Percentiles rank a stretch among this genome's conserved stretches.
Evolutionary conservation across 2,888 invertebrate genomes (phyloP).

Genomic region (Pediacus dermestoides): DNA sequence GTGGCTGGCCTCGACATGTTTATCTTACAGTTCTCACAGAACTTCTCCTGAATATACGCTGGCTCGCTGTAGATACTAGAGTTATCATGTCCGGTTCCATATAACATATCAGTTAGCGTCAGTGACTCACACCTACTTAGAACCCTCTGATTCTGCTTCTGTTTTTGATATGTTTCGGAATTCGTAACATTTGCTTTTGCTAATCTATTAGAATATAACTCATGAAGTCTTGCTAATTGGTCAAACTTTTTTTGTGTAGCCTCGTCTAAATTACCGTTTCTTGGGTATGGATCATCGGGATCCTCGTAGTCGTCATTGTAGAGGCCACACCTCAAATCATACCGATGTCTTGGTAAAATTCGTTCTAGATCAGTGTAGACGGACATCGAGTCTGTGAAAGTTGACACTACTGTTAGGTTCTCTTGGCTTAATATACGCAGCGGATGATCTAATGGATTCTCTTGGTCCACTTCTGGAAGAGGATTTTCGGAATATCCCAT

Average conservation of each 20-base stretch:
- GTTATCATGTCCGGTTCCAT: constrained; percentile 60
- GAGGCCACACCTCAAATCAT: constrained; percentile 56
- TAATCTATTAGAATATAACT: constrained; percentile 75
- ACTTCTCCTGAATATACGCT: constrained; percentile 71
- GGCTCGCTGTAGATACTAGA: constrained; percentile 87
- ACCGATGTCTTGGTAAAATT: constrained; percentile 61
- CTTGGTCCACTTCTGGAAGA: constrained; percentile 68
- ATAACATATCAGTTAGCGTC: constrained; percentile 65
- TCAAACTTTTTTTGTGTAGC: constrained; percentile 63
- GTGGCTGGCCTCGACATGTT: constrained; percentile 67
- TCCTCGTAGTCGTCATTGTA: constrained; percentile 56
- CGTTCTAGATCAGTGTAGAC: constrained; percentile 65
- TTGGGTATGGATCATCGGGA: constrained; percentile 45
- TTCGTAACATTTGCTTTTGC: constrained; percentile 69
- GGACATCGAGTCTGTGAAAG: constrained; percentile 74
- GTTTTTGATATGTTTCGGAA: constrained; percentile 58
- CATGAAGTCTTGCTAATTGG: constrained; percentile 75
- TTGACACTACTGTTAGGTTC: constrained; percentile 85
- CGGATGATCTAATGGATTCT: constrained; percentile 74
- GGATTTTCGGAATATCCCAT: constrained; percentile 72
- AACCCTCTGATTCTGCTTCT: constrained; percentile 39
- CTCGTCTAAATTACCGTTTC: constrained; percentile 43
- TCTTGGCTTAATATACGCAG: constrained; percentile 85
- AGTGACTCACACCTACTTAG: constrained; percentile 68
- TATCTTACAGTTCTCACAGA: constrained; percentile 72